A percentile compares a stretch with the other conserved stretches of the same genome.
phyloP scores from a whole-genome alignment of 2,113 vertebrate genomes.

The Oxygymnocypris stewartii region DNA sequence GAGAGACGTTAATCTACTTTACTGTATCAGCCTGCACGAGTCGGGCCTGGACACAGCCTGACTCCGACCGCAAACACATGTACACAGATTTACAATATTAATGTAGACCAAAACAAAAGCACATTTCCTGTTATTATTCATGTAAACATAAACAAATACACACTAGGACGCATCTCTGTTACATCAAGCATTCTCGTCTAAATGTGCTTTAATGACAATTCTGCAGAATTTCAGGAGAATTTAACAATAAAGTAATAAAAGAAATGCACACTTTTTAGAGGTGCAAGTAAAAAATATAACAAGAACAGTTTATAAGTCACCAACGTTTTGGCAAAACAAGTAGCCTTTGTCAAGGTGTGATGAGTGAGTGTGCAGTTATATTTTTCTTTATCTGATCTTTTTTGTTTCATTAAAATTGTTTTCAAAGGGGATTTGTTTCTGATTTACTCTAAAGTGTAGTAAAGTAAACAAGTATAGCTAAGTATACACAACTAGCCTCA shows the following conservation, averaged over 20 bases:
- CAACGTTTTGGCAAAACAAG: no score
- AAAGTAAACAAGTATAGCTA: not conserved
- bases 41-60: slow-evolving; percentile 50
- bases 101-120: not conserved
- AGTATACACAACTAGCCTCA: not conserved
- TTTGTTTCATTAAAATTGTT: not conserved
- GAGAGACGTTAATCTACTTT: slow-evolving; percentile 53
- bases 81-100: slow-evolving; percentile 1
- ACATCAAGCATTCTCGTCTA: not conserved
- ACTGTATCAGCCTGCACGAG: slow-evolving; percentile 53
- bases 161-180: not conserved
- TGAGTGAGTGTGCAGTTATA: no score
- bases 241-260: no score
- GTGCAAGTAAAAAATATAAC: no score
- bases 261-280: no score
- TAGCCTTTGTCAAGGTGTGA: no score
- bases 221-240: no score
- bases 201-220: not conserved
- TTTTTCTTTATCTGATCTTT: no score
- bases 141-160: slow-evolving; percentile 21
- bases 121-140: slow-evolving; percentile 3
- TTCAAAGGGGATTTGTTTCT: not conserved
- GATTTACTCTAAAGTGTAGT: not conserved
- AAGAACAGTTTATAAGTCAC: no score
- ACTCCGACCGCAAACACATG: slow-evolving; percentile 41